These are phyloP conservation scores for Drosophila lowei DNA, from an alignment of 1,140 invertebrate species.

Conservation along the genomic window DNA sequence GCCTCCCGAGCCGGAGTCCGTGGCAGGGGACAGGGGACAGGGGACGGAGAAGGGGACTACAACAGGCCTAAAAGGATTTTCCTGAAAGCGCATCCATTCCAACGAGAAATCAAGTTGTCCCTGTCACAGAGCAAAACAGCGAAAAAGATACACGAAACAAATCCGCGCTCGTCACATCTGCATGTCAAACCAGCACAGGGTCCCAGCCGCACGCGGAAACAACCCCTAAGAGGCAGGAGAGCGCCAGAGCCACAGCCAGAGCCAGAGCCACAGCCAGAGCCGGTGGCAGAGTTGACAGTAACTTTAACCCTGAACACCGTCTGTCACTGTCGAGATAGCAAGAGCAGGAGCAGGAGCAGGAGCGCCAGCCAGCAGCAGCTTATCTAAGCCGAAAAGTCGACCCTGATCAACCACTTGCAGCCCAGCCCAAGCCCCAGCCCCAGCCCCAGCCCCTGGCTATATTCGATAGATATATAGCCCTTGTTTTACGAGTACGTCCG, in stretches of 20 bases:
- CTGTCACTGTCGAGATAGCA: constrained; percentile 62
- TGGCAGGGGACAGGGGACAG: too few relatives aligned
- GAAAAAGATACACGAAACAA: constrained; percentile 74
- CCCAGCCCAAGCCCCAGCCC: too few relatives aligned
- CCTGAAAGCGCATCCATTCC: constrained; percentile 54
- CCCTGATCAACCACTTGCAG: constrained; percentile 56
- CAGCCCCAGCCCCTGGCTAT: neutral
- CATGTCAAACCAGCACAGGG: constrained; percentile 64
- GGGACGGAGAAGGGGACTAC: constrained; percentile 6
- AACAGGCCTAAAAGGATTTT: constrained; percentile 71
- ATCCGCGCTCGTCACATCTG: constrained; percentile 79
- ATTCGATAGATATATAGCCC: constrained; percentile 18
- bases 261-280: constrained; percentile 1
- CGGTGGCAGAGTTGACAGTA: neutral
- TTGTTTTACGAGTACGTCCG: constrained; percentile 19
- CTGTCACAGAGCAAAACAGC: constrained; percentile 29
- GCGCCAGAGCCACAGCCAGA: neutral
- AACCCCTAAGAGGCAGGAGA: constrained; percentile 35
- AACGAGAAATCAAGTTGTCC: constrained; percentile 69
- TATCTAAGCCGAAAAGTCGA: constrained; percentile 76
- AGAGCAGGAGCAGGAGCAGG: constrained; percentile 5
- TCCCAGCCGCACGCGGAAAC: constrained; percentile 36
- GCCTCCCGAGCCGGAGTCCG: too few relatives aligned
- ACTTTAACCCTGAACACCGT: constrained; percentile 46
- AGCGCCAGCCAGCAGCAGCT: constrained; percentile 43